Percentiles rank a stretch among this genome's conserved stretches.
phyloP scores from a whole-genome alignment of 2,888 invertebrate genomes.

The Strigamia crassipes region DNA sequence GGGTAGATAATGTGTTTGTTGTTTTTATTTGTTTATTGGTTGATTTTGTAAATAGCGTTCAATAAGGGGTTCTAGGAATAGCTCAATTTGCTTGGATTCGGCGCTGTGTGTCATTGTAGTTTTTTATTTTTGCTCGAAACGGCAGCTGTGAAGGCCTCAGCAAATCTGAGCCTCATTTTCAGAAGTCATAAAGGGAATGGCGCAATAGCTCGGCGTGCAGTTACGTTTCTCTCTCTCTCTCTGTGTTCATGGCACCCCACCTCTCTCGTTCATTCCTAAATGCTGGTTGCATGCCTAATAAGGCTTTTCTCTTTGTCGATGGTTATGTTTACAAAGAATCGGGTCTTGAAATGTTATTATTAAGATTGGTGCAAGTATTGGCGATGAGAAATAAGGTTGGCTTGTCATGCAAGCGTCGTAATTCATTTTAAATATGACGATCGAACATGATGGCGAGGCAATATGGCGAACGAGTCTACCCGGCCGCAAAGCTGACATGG shows the following conservation, averaged over 20 bases:
- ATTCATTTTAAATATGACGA: constrained; percentile 42
- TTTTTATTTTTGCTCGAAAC: constrained; percentile 18
- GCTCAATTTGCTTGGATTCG: constrained; percentile 31
- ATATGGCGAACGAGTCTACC: not conserved
- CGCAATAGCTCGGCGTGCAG: constrained; percentile 35
- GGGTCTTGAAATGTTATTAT: constrained; percentile 35
- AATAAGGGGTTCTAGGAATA: not conserved
- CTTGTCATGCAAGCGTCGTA: constrained; percentile 31
- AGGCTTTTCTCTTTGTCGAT: constrained; percentile 31
- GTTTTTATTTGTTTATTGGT: constrained; percentile 10
- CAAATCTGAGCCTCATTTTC: constrained; percentile 42
- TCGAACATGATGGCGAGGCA: constrained; percentile 3
- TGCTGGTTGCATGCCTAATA: constrained; percentile 37
- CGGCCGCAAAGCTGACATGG: constrained; percentile 28
- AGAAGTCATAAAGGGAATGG: constrained; percentile 38
- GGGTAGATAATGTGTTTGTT: not conserved
- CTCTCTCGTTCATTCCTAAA: not conserved
- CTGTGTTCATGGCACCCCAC: not conserved
- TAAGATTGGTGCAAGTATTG: constrained; percentile 36
- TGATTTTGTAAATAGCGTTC: not conserved
- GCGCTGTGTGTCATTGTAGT: constrained; percentile 10
- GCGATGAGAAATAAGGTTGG: constrained; percentile 11
- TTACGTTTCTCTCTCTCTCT: not conserved
- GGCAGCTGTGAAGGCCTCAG: constrained; percentile 35
- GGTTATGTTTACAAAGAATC: constrained; percentile 40